Percentiles rank a stretch among this genome's conserved stretches.
These are phyloP conservation scores for Pholis gunnellus DNA, from an alignment of 2,113 vertebrate species.

Conservation along the genomic window DNA sequence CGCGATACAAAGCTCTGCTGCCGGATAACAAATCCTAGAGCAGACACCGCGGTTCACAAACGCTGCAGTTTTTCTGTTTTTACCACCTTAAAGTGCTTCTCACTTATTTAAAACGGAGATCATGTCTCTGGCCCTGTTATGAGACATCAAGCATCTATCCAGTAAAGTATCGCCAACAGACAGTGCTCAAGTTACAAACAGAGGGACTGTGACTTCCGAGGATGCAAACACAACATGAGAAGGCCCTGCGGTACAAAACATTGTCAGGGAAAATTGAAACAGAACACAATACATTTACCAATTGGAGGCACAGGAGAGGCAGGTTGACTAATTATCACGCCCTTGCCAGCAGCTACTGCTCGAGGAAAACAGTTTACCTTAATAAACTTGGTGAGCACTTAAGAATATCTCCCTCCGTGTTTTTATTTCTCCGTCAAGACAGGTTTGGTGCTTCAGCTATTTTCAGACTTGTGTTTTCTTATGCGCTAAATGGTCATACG, in stretches of 20 bases:
- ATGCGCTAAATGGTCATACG: constrained; percentile 16
- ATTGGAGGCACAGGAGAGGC: constrained; percentile 30
- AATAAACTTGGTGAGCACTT: constrained; percentile 41
- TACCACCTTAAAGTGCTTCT: constrained; percentile 9
- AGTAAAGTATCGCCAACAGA: constrained; percentile 60
- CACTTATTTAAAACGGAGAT: constrained; percentile 37
- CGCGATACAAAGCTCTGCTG: neutral
- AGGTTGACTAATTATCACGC: constrained; percentile 44
- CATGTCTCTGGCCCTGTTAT: constrained; percentile 57
- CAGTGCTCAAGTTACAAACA: constrained; percentile 58
- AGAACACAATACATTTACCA: constrained; percentile 44
- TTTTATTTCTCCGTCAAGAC: constrained; percentile 1
- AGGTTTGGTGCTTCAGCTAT: constrained; percentile 13
- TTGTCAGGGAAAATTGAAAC: constrained; percentile 72
- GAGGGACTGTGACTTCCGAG: constrained; percentile 48
- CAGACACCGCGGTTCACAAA: neutral
- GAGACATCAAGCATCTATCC: constrained; percentile 53
- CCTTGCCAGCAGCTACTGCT: constrained; percentile 5
- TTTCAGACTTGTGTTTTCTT: constrained; percentile 28
- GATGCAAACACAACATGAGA: constrained; percentile 67
- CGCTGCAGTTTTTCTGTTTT: constrained; percentile 8
- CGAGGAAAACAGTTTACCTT: constrained; percentile 50
- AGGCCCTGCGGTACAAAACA: constrained; percentile 57
- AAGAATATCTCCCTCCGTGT: constrained; percentile 6
- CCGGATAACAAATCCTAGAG: neutral